phyloP scores from a whole-genome alignment of 1,140 invertebrate species.

The Heterodera carotae region DNA sequence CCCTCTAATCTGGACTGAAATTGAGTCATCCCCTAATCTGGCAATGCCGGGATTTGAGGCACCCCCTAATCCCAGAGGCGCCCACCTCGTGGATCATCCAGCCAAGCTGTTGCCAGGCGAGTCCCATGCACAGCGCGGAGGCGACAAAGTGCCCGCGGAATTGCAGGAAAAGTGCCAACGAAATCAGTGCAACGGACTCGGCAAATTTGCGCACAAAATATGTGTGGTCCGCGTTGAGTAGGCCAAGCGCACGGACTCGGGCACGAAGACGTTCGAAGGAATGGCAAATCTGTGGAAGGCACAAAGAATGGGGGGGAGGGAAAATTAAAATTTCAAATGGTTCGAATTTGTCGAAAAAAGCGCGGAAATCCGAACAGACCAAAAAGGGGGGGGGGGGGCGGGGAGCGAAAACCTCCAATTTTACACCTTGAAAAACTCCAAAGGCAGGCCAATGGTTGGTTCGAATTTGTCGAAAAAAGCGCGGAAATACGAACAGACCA shows the following conservation, averaged over 20 bases:
- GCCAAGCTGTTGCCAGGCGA: conserved; percentile 63
- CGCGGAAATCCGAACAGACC: not conserved
- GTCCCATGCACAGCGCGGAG: conserved; percentile 61
- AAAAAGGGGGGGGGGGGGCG: not conserved
- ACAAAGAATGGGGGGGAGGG: not conserved
- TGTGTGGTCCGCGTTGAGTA: conserved; percentile 50
- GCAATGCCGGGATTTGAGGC: no score
- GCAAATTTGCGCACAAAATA: conserved; percentile 60
- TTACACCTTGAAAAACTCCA: no score
- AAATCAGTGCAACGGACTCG: conserved; percentile 53
- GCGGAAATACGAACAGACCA: not conserved
- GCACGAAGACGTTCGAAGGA: conserved; percentile 32
- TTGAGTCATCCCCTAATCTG: no score
- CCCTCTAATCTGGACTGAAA: no score
- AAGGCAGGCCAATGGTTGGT: no score
- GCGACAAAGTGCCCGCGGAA: conserved; percentile 49
- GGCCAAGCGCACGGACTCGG: conserved; percentile 50
- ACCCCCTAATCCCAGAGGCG: not conserved
- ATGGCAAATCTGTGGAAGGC: conserved; percentile 12
- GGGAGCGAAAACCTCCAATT: no score
- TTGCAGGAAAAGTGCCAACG: conserved; percentile 56
- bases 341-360: not conserved
- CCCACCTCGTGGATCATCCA: conserved; percentile 61
- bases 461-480: no score
- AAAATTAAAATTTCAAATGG: conserved; percentile 1